Evolutionary conservation across 1,140 invertebrate species (phyloP).

Genomic region (Drosophila guanche): DNA sequence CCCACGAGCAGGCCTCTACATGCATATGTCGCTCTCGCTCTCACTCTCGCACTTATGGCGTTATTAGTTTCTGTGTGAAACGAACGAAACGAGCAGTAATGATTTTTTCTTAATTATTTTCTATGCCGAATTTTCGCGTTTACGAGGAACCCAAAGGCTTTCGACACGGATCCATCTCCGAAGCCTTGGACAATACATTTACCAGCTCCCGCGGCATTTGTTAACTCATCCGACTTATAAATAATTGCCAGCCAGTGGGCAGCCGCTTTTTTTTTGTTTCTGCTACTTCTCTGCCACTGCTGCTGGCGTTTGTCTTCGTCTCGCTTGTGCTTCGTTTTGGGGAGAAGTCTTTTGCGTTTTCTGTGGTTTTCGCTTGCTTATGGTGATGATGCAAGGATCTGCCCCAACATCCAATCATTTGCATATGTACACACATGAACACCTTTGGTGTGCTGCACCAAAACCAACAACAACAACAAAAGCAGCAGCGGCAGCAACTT

Average conservation of each 20-base stretch:
- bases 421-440: constrained; percentile 55
- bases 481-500: constrained; percentile 37
- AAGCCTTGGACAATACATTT: constrained; percentile 28
- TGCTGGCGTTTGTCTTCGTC: constrained; percentile 61
- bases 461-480: constrained; percentile 7
- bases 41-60: constrained; percentile 59
- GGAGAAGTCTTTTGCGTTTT: constrained; percentile 39
- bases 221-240: constrained; percentile 46
- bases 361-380: constrained; percentile 57
- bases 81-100: constrained; percentile 63
- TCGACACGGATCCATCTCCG: constrained; percentile 6
- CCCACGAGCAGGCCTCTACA: constrained; percentile 9
- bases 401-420: constrained; percentile 54
- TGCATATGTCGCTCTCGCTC: constrained; percentile 48
- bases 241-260: constrained; percentile 37
- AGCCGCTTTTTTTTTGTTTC: constrained; percentile 27
- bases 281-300: constrained; percentile 18
- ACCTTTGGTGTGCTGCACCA: neutral
- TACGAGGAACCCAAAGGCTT: constrained; percentile 28
- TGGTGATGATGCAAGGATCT: constrained; percentile 74
- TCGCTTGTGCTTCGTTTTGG: constrained; percentile 53
- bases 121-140: constrained; percentile 55
- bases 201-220: constrained; percentile 40
- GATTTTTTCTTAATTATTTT: constrained; percentile 69
- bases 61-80: constrained; percentile 71